Evolutionary conservation across 2,113 vertebrate species (phyloP).

Genomic region (Ibidorhyncha struthersii): DNA sequence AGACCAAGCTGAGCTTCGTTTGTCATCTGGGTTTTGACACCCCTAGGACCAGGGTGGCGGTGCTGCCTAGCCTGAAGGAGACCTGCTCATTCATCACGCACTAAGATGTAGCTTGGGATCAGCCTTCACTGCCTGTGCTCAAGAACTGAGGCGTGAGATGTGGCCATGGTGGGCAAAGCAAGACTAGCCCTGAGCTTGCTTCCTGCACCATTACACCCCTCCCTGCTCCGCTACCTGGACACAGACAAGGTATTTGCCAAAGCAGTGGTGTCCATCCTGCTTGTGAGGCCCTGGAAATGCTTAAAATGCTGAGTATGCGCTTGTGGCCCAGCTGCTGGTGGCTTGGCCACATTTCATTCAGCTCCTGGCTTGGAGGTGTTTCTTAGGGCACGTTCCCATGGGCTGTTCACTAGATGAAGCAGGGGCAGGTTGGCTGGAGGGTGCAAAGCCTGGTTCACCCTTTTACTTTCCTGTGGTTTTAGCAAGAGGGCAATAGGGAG

Average conservation of each 20-base stretch:
- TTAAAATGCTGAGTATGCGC: background rate
- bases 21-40: background rate
- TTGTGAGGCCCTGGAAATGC: background rate
- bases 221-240: rapidly evolving
- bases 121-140: background rate
- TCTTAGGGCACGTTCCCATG: rapidly evolving
- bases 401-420: background rate
- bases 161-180: background rate
- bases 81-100: rapidly evolving
- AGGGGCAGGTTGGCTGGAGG: background rate
- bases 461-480: background rate
- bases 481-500: background rate
- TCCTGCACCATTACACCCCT: background rate
- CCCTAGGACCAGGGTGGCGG: background rate
- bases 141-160: background rate
- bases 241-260: background rate
- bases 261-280: background rate
- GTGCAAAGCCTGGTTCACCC: background rate
- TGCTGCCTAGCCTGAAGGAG: background rate
- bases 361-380: background rate
- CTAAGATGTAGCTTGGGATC: background rate
- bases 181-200: background rate
- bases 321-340: background rate
- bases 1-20: background rate
- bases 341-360: background rate